Percentiles rank a stretch among this genome's conserved stretches.
Evolutionary conservation across 2,797 vertebrate genomes (phyloP).

Genomic region (Streptopelia turtur): DNA sequence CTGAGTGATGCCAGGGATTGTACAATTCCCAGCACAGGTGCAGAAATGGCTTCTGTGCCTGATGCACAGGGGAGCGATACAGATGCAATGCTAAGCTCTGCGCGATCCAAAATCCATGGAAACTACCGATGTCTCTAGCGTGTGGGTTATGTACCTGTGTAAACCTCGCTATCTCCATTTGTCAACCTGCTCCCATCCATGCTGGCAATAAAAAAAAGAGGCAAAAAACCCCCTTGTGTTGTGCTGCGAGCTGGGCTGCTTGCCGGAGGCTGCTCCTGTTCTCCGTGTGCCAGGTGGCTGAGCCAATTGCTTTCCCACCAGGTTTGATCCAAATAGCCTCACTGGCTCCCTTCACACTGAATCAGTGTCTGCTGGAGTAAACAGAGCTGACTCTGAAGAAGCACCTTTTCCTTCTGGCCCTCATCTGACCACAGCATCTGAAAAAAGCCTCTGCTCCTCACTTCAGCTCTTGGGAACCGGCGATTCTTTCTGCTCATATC

Average conservation of each 20-base stretch:
- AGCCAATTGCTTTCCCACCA: not conserved
- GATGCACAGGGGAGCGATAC: not conserved
- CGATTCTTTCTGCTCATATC: not conserved
- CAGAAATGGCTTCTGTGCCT: not conserved
- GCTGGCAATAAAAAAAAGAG: not conserved
- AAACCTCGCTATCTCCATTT: not conserved
- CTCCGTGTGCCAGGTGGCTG: not conserved
- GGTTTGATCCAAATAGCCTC: not conserved
- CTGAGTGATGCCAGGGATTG: not conserved
- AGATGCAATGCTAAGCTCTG: not conserved
- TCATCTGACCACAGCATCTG: not conserved
- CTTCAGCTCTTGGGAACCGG: too few species aligned
- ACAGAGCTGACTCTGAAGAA: not conserved
- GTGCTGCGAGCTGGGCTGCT: not conserved
- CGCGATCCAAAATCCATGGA: fast-evolving
- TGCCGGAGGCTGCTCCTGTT: not conserved
- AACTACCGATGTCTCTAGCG: not conserved
- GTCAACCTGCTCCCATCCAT: not conserved
- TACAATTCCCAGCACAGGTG: not conserved
- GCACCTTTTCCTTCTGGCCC: not conserved
- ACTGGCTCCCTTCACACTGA: not conserved
- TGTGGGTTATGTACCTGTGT: not conserved
- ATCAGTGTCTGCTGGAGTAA: not conserved
- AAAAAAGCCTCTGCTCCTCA: not conserved
- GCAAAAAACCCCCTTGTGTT: not conserved